phyloP scores from a whole-genome alignment of 2,113 vertebrate species.

The Hystrix cristata region DNA sequence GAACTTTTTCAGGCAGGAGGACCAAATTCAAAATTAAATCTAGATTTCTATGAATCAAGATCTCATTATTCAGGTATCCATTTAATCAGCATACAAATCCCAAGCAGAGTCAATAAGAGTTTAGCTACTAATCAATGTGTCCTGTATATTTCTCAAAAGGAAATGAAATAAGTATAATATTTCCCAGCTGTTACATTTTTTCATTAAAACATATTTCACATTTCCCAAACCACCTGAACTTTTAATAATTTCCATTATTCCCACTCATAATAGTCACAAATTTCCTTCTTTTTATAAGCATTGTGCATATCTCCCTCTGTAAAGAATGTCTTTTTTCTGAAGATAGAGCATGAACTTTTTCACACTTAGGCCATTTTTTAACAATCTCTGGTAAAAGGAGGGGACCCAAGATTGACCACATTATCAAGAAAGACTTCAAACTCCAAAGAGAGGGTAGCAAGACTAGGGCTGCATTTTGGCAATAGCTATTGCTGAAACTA shows the following conservation, averaged over 20 bases:
- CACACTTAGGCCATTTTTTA: not conserved
- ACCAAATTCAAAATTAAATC: not conserved
- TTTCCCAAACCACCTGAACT: not conserved
- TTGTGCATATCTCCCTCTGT: not conserved
- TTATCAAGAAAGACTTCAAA: not conserved
- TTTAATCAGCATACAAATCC: not conserved
- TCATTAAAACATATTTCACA: not conserved
- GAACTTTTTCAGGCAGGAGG: fast-evolving
- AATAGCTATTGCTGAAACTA: not conserved
- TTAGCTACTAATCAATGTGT: not conserved
- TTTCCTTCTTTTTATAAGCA: not conserved
- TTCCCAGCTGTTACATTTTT: not conserved
- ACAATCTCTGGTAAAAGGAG: not conserved
- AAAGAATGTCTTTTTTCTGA: not conserved
- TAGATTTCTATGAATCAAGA: not conserved
- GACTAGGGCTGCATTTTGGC: not conserved
- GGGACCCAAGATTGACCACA: not conserved
- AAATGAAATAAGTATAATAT: not conserved
- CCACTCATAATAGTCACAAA: fast-evolving
- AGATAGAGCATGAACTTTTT: not conserved
- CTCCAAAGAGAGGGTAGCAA: not conserved
- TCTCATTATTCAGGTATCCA: not conserved
- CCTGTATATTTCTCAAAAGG: not conserved
- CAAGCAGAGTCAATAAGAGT: not conserved
- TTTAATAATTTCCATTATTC: not conserved